phyloP scores from a whole-genome alignment of 2,797 vertebrate genomes.

The Arctocebus calabarensis region DNA sequence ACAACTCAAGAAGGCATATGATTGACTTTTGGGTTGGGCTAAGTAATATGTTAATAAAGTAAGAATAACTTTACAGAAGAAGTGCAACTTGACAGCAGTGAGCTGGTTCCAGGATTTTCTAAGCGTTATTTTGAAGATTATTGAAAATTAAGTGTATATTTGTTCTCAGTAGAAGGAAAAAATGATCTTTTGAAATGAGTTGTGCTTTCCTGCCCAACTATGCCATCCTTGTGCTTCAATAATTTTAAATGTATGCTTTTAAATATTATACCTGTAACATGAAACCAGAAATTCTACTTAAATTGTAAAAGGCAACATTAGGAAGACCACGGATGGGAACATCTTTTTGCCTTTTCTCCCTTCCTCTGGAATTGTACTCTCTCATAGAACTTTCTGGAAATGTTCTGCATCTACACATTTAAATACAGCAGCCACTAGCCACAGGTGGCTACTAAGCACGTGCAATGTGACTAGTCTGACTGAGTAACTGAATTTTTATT shows the following conservation, averaged over 20 bases:
- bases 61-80: conserved; percentile 1
- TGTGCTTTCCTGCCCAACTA: background rate
- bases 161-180: background rate
- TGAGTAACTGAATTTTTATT: background rate
- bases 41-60: background rate
- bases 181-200: background rate
- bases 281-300: background rate
- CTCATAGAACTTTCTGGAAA: conserved; percentile 2
- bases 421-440: background rate
- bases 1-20: background rate
- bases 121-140: background rate
- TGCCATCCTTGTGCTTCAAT: background rate
- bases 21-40: background rate
- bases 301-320: background rate
- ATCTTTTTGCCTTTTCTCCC: background rate
- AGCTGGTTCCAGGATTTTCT: background rate
- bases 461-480: background rate
- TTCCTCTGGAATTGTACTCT: background rate
- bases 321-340: background rate
- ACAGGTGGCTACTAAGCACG: background rate
- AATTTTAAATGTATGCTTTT: background rate
- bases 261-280: background rate
- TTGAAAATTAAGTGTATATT: background rate
- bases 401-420: background rate
- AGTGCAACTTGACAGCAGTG: background rate